Evolutionary conservation across 2,797 vertebrate species (phyloP), one percentile per base, ranked within the genome.

Genomic region (Chanos chanos): DNA sequence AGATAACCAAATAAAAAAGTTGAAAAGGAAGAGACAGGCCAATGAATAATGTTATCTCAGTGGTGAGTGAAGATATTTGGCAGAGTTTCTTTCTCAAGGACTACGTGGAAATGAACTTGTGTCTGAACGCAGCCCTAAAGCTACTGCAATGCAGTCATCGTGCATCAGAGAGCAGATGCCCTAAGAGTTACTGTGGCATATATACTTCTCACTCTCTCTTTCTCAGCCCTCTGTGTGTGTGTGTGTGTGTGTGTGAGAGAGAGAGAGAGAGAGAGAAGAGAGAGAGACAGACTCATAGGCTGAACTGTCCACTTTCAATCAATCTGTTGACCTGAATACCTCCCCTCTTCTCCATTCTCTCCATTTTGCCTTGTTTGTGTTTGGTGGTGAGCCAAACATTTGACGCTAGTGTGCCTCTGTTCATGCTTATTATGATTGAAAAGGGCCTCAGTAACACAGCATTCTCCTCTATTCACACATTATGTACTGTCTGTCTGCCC

Each of bases 291-390:
- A 31, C 3, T 49, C 49, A 44, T 49, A 43, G 64, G 68, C 58
- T 72, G 68, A 71, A 73, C 67, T 72, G 57, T 56, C 60, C 55
- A 61, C 27, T 48, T 70, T 57, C 52, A 72, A 21, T 45, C 39
- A 68, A 69, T 66, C 36, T 50, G 22, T 22, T 81, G 79, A 82
- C 79, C 77, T 73, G 75, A 77, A 83, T 77, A 79, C 66, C 71
- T 69, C 27, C 12, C 21, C 9, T 31, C 39, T 41, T 61, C 47
- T n/a, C 50, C 34, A 40, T 24, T 33, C 36, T 40, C 52, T 40
- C 49, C 6, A 48, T 16, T 1, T 33, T 50, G 27, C 47, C 48
- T 61, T 48, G 37, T 50, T 5, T 57, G 15, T 34, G 4, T n/a
- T 52, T 54, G 40, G 28, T 43, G 15, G n/a, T 3, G 13, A 9